phyloP scores from a whole-genome alignment of 2,888 invertebrate species.

The Oithona nana region DNA sequence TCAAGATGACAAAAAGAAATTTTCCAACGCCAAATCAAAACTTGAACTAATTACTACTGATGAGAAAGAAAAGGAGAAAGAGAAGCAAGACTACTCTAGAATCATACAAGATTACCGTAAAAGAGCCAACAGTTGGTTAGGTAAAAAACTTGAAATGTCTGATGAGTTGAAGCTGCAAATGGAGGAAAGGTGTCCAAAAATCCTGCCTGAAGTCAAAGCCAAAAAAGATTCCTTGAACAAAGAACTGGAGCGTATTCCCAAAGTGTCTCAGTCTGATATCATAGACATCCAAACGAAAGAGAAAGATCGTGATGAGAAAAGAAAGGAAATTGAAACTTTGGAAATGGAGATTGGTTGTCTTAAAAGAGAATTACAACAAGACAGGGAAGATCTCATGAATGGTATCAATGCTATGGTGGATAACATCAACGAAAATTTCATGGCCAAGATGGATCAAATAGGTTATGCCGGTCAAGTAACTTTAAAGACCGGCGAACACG shows the following conservation, averaged over 20 bases:
- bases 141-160: too few species aligned
- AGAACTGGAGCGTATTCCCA: not conserved
- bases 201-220: not conserved
- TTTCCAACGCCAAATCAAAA: too few species aligned
- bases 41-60: too few species aligned
- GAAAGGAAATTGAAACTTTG: not conserved
- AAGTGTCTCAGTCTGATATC: not conserved
- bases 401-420: not conserved
- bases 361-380: not conserved
- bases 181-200: not conserved
- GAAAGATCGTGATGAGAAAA: not conserved
- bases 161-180: not conserved
- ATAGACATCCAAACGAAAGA: not conserved
- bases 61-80: too few species aligned
- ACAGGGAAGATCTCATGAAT: not conserved
- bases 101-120: too few species aligned
- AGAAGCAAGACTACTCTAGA: not conserved
- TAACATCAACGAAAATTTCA: not conserved
- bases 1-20: too few species aligned
- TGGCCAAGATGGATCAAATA: conserved; percentile 27
- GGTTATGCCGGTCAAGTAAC: conserved; percentile 66
- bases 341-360: not conserved
- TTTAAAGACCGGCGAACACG: conserved; percentile 36
- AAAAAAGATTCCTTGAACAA: not conserved
- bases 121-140: too few species aligned